Evolutionary conservation across 2,888 invertebrate genomes (phyloP).

Genomic region (Mythimna impura): DNA sequence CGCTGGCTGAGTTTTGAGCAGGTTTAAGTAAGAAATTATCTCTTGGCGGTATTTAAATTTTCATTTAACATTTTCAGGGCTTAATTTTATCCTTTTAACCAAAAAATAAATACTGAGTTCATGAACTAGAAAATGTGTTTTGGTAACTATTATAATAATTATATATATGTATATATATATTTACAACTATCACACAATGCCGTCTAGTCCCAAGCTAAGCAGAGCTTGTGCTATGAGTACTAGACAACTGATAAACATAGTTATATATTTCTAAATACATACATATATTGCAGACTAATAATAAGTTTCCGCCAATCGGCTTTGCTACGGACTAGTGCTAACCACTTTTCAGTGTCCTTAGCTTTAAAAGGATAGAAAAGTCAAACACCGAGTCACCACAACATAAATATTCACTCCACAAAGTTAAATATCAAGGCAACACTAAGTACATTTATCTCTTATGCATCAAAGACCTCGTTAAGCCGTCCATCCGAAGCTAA

Average conservation of each 20-base stretch:
- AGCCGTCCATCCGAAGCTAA: slow-evolving; percentile 51
- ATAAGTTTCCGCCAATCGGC: no score
- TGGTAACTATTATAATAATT: no score
- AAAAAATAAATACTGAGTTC: not conserved
- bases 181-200: no score
- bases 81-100: not conserved
- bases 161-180: no score
- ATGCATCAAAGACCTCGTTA: slow-evolving; percentile 54
- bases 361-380: not conserved
- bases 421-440: slow-evolving; percentile 28
- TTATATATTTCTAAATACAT: no score
- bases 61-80: not conserved
- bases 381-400: not conserved
- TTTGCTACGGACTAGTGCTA: no score
- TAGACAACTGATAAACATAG: no score
- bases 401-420: slow-evolving; percentile 11
- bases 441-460: slow-evolving; percentile 48
- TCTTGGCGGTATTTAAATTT: slow-evolving; percentile 12
- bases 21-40: slow-evolving; percentile 23
- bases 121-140: not conserved
- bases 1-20: slow-evolving; percentile 8
- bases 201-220: no score
- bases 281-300: no score
- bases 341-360: no score
- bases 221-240: no score